These are phyloP conservation scores for Dysmachus trigonus DNA, from an alignment of 2,888 invertebrate species.

Conservation along the genomic window DNA sequence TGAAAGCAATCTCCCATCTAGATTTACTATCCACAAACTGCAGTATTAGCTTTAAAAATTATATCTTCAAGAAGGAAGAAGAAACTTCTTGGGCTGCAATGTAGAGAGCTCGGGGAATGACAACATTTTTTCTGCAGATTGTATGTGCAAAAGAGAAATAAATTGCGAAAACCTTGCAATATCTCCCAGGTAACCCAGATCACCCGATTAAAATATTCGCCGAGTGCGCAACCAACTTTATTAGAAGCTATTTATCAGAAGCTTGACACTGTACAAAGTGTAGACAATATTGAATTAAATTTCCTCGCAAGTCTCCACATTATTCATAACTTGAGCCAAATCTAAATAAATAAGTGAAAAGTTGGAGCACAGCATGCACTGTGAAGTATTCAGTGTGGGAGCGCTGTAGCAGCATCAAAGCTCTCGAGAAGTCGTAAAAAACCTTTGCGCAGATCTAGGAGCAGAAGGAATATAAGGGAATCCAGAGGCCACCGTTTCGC, in stretches of 20 bases:
- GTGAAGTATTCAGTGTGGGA: constrained; percentile 17
- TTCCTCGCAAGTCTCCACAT: constrained; percentile 18
- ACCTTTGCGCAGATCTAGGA: background rate
- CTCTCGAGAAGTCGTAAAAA: background rate
- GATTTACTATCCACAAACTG: background rate
- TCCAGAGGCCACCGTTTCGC: background rate
- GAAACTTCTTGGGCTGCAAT: background rate
- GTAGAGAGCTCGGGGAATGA: background rate
- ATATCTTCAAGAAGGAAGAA: background rate
- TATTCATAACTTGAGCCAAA: constrained; percentile 36
- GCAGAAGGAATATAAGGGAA: background rate
- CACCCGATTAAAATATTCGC: background rate
- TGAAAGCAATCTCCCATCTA: background rate
- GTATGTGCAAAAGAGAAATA: background rate
- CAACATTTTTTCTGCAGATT: background rate
- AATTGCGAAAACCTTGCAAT: background rate
- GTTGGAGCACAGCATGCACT: background rate
- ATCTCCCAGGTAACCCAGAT: background rate
- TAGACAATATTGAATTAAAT: constrained; percentile 13
- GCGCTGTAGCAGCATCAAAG: background rate
- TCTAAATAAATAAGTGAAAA: constrained; percentile 26
- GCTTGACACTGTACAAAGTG: constrained; percentile 3
- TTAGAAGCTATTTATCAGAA: constrained; percentile 10
- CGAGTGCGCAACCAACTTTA: background rate
- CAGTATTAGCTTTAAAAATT: background rate